Base-by-base conservation (phyloP, 23 tunicate species). In the Diplosoma virens region DNA sequence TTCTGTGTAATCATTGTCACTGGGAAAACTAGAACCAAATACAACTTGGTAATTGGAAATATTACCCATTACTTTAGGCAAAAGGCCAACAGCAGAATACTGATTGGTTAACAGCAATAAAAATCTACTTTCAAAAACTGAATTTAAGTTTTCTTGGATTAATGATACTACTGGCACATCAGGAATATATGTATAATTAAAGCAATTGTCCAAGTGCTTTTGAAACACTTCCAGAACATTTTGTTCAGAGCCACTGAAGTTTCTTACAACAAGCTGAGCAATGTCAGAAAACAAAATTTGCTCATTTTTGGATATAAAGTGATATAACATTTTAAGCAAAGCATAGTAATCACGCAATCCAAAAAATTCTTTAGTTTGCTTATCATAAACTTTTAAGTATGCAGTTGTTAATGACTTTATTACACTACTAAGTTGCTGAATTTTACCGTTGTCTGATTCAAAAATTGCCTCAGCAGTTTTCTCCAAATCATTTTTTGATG, bases 21-120 rank as follows among this genome's bases (percentile, higher is more conserved):
- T 58, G 21, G 88, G 88, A 75, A 83, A 83, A 47, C 88, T 75
- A 16, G 88, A 83, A 1, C 88, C 81, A 75, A 83, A 83, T 1
- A 83, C 58, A 31, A 83, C 88, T 30, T 75, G 81, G 46, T 59
- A 75, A 47, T 73, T 50, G 29, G 58, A 34, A 18, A 47, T 25
- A 6, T 37, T 33, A 11, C 50, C 61, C 73, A 78, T 78, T 2
- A 60, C 58, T 2, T 52, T 16, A 11, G 37, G 59, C 28, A 83
- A 33, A 3, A 83, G 66, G 47, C 65, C 64, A 66, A 83, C 56
- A 14, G 78, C 81, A 31, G 88, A 41, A 83, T 54, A 83, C 32
- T 76, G 88, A 4, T 83, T 83, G n/a, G 88, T 65, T 24, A 83
- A 31, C 26, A 83, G 58, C 56, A 83, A 58, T 20, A 83, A 46